Evolutionary conservation across 2,888 invertebrate species (phyloP).

Genomic region (Phlogophora meticulosa): DNA sequence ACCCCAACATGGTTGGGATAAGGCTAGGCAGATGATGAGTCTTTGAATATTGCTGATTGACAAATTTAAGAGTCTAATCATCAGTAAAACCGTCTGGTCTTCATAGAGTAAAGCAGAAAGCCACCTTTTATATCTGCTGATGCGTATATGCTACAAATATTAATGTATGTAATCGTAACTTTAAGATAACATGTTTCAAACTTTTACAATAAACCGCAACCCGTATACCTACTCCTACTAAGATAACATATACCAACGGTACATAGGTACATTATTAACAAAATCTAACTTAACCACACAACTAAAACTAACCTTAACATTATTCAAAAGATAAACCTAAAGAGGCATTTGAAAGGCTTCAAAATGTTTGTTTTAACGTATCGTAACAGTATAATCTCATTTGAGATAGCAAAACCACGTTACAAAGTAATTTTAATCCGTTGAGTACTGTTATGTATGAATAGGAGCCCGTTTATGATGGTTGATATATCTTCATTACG

Average conservation of each 20-base stretch:
- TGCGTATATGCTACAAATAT: neutral
- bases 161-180: constrained; percentile 18
- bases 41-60: too few relatives aligned
- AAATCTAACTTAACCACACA: constrained; percentile 41
- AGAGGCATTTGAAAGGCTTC: constrained; percentile 47
- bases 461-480: constrained; percentile 55
- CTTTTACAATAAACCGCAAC: constrained; percentile 32
- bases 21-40: too few relatives aligned
- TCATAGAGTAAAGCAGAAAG: too few relatives aligned
- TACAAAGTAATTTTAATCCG: constrained; percentile 64
- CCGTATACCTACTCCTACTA: constrained; percentile 6
- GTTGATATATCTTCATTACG: constrained; percentile 62
- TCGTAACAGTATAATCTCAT: constrained; percentile 46
- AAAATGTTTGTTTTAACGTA: constrained; percentile 48
- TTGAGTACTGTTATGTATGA: constrained; percentile 51
- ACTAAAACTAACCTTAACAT: constrained; percentile 50
- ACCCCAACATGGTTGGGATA: too few relatives aligned
- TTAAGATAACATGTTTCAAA: constrained; percentile 4
- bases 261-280: constrained; percentile 31
- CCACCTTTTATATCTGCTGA: neutral
- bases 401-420: constrained; percentile 47
- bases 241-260: constrained; percentile 32
- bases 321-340: constrained; percentile 52
- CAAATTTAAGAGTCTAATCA: too few relatives aligned
- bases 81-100: too few relatives aligned